These are phyloP conservation scores for Oligia latruncula DNA, from an alignment of 2,888 invertebrate species.

Conservation along the genomic window DNA sequence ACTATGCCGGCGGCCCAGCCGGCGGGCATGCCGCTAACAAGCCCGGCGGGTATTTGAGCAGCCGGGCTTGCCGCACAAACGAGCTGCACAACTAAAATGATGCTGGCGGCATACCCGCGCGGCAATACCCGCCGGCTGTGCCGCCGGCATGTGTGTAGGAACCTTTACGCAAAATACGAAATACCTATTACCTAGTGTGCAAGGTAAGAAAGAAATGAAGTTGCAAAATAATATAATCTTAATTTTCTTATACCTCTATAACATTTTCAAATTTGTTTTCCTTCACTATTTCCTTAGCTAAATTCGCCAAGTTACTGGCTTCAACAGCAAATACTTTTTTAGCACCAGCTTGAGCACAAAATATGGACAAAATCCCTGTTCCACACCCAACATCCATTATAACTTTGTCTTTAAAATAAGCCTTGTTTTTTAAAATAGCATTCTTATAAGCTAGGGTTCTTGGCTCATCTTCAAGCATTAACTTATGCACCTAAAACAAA, in stretches of 20 bases:
- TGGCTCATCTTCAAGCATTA: slow-evolving; percentile 94
- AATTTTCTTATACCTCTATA: slow-evolving; percentile 89
- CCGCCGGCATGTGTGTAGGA: no score
- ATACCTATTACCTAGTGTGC: no score
- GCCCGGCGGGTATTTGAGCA: no score
- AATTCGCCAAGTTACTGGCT: slow-evolving; percentile 92
- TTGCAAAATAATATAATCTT: not conserved
- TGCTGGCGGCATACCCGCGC: no score
- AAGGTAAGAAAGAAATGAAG: no score
- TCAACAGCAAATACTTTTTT: slow-evolving; percentile 96
- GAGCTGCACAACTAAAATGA: no score
- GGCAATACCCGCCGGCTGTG: no score
- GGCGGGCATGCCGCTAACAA: no score
- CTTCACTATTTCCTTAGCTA: slow-evolving; percentile 92
- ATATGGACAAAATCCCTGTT: slow-evolving; percentile 96
- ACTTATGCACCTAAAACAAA: slow-evolving; percentile 92
- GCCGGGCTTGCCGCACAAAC: no score
- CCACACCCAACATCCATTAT: slow-evolving; percentile 97
- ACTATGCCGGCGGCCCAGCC: no score
- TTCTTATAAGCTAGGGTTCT: slow-evolving; percentile 95
- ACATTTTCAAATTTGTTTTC: slow-evolving; percentile 92
- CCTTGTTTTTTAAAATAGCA: slow-evolving; percentile 93
- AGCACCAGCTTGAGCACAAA: slow-evolving; percentile 97
- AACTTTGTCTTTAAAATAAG: slow-evolving; percentile 93
- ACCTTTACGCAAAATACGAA: no score